Evolutionary conservation across 1,140 invertebrate genomes (phyloP), one percentile per base, ranked within the genome.

Genomic region (Coelopa frigida): DNA sequence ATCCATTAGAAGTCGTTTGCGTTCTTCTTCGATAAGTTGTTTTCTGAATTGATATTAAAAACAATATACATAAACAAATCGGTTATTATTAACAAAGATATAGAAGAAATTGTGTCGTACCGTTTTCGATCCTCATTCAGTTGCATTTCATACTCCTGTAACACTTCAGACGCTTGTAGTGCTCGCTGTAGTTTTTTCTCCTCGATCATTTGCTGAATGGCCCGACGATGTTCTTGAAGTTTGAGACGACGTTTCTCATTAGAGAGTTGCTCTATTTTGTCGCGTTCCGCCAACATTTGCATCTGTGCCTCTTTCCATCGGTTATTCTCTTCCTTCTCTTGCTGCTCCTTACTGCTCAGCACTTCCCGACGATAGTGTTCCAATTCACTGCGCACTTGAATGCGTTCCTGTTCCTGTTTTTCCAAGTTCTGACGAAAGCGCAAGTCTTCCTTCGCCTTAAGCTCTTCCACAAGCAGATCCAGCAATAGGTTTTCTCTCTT

Each of bases 21-120:
- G 42, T 40, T 50, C 48, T 10, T 46, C 43, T 40, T 45, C 48
- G 5, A 50, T 35, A 21, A 45, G 27, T 46, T 46, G 8, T 38
- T 35, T 24, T 41, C 46, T 47, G 20, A 8, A 36, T 18, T 21
- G n/a, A n/a, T n/a, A n/a, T n/a, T 12, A 38, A 21, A 38, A 38
- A 38, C 3, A 5, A 38, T 18, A 12, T 15, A 5, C 5, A 38
- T 15, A 38, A 3, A 38, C 11, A 4, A 5, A 38, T 18, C 5
- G 12, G 5, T 21, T 18, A 18, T 15, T 15, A 18, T 15, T 4
- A 3, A 38, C 3, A 38, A 17, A 4, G 18, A 38, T 12, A 38
- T 38, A n/a, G n/a, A n/a, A n/a, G n/a, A n/a, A n/a, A n/a, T n/a
- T n/a, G n/a, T 4, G 4, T 15, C 3, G 12, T 38, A 38, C 18